phyloP scores from a whole-genome alignment of 2,888 invertebrate species.

The Cephus spinipes region DNA sequence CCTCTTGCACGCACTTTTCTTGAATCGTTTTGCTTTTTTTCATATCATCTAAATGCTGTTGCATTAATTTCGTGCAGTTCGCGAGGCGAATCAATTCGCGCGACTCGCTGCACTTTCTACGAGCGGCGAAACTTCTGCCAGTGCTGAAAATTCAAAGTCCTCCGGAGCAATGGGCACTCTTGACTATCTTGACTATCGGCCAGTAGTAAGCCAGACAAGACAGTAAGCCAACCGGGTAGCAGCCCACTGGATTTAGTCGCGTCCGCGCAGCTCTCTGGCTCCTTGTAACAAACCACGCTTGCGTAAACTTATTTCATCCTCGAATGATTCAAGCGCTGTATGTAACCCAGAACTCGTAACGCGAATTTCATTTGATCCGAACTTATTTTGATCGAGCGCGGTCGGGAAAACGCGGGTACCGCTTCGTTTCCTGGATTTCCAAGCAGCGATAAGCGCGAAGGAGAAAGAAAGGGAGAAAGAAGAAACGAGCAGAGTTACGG shows the following conservation, averaged over 20 bases:
- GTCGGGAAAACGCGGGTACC: background rate
- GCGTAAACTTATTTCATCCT: constrained; percentile 46
- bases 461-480: background rate
- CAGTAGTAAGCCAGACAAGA: background rate
- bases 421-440: too few relatives aligned
- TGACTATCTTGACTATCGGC: too few relatives aligned
- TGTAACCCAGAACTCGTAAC: background rate
- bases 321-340: constrained; percentile 39
- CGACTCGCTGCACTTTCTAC: background rate
- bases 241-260: background rate
- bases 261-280: background rate
- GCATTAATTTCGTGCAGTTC: background rate
- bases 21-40: background rate
- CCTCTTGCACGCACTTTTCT: background rate
- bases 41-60: background rate
- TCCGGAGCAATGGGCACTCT: background rate
- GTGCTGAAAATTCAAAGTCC: background rate
- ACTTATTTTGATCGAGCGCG: background rate
- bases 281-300: constrained; percentile 19
- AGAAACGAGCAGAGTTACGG: constrained; percentile 15
- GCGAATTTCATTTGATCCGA: background rate
- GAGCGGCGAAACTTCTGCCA: background rate
- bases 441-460: background rate
- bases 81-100: background rate
- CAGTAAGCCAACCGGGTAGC: background rate